phyloP scores from a whole-genome alignment of 2,888 invertebrate genomes.

The Salticus scenicus region DNA sequence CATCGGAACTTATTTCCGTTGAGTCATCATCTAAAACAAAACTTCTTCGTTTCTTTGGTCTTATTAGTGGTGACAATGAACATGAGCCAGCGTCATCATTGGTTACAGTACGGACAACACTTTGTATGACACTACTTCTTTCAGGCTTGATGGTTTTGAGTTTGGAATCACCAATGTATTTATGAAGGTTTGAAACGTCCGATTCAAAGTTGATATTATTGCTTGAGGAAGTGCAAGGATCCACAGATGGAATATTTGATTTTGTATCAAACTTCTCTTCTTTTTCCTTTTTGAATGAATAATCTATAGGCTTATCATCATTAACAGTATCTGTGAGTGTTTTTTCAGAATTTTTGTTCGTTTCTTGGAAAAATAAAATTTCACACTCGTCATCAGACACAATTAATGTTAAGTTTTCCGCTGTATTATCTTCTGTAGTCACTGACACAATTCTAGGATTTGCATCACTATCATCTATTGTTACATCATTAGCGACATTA shows the following conservation, averaged over 20 bases:
- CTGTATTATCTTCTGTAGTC: neutral
- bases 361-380: too few relatives aligned
- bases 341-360: too few relatives aligned
- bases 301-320: constrained; percentile 4
- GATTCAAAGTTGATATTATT: neutral
- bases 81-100: neutral
- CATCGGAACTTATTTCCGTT: constrained; percentile 20
- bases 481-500: too few relatives aligned
- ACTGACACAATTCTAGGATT: too few relatives aligned
- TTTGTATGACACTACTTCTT: neutral
- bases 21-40: neutral
- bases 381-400: too few relatives aligned
- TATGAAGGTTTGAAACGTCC: neutral
- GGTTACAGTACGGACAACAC: neutral
- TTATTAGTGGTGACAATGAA: neutral
- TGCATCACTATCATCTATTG: too few relatives aligned
- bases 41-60: neutral
- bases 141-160: neutral
- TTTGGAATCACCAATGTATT: too few relatives aligned
- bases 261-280: neutral
- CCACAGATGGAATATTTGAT: neutral
- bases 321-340: neutral
- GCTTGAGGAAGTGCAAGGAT: neutral
- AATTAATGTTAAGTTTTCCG: too few relatives aligned
- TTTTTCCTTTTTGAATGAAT: neutral